Conservation (phyloP, 35 echinoderm and acorn worm species). For the Strongylocentrotus purpuratus region DNA sequence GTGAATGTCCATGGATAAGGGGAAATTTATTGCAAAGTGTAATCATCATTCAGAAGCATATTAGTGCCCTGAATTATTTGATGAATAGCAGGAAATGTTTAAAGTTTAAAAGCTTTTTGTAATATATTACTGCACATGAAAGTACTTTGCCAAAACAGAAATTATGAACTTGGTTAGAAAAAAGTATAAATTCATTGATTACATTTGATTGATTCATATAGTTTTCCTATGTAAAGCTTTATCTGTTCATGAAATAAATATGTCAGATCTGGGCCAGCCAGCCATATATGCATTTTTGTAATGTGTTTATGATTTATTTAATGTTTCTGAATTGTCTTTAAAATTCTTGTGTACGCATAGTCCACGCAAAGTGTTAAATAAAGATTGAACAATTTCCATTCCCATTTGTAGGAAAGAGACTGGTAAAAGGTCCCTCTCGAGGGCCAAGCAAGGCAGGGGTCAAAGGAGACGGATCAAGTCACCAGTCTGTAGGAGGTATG, state of each 20-base stretch:
- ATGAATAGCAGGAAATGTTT: background rate
- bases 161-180: too few relatives aligned
- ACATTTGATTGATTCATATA: background rate
- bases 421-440: slow-evolving; percentile 23
- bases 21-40: background rate
- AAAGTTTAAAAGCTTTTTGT: too few relatives aligned
- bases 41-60: background rate
- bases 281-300: background rate
- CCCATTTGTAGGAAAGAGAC: background rate
- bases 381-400: background rate
- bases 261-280: too few relatives aligned
- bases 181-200: too few relatives aligned
- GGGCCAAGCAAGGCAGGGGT: slow-evolving; percentile 5
- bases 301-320: background rate
- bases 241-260: too few relatives aligned
- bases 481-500: background rate
- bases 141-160: too few relatives aligned
- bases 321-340: background rate
- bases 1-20: background rate
- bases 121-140: too few relatives aligned
- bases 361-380: background rate
- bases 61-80: background rate
- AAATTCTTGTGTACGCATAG: too few relatives aligned
- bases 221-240: background rate
- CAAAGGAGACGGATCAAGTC: background rate